Evolutionary conservation across 2,797 vertebrate species (phyloP).

Genomic region (Scleropages formosus): DNA sequence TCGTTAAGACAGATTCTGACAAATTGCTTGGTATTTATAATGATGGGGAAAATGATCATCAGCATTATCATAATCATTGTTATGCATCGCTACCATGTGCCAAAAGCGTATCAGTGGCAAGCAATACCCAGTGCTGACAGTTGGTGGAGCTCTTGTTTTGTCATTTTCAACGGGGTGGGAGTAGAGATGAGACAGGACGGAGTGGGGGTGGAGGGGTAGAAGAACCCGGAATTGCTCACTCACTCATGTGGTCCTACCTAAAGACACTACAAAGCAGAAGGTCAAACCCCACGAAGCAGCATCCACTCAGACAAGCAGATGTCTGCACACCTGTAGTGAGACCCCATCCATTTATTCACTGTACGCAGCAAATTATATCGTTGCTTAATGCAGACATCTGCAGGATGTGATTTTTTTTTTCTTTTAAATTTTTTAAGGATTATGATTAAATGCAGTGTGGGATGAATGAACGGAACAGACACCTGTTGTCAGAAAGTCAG

Average conservation of each 20-base stretch:
- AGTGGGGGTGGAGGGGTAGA: constrained; percentile 11
- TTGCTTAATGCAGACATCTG: background rate
- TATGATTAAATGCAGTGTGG: background rate
- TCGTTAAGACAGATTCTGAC: background rate
- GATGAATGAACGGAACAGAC: background rate
- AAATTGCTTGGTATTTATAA: constrained; percentile 16
- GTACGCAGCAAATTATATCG: background rate
- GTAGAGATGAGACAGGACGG: constrained; percentile 36
- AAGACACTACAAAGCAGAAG: constrained; percentile 21
- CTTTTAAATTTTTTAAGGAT: background rate
- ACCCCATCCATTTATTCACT: constrained; percentile 19
- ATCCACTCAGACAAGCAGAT: constrained; percentile 30
- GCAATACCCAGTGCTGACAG: constrained; percentile 63
- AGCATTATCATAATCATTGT: background rate
- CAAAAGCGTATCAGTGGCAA: constrained; percentile 25
- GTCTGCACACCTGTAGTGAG: constrained; percentile 27
- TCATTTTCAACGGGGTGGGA: constrained; percentile 41
- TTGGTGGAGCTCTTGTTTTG: constrained; percentile 77
- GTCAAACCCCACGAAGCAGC: constrained; percentile 31
- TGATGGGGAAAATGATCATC: background rate
- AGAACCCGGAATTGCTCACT: constrained; percentile 22
- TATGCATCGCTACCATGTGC: background rate
- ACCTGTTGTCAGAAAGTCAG: constrained; percentile 16
- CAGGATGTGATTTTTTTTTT: too few species aligned
- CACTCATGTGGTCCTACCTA: constrained; percentile 24